phyloP scores from a whole-genome alignment of 2,113 vertebrate genomes.

The Nanger granti region DNA sequence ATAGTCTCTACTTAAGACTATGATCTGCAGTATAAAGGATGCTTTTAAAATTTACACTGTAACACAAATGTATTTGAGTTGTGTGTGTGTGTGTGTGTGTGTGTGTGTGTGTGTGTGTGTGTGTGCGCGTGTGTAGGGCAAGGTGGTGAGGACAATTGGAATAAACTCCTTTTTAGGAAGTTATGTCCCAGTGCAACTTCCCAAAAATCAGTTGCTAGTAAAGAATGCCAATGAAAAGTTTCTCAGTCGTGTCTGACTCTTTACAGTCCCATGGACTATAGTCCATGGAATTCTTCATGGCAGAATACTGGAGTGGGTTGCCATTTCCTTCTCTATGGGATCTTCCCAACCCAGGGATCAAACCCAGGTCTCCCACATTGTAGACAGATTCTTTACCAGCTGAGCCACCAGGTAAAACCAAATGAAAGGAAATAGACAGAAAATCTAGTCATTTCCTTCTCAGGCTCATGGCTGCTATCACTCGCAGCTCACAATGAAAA shows the following conservation, averaged over 20 bases:
- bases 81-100: neutral
- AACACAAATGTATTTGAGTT: neutral
- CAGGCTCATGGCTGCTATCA: neutral
- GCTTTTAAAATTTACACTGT: neutral
- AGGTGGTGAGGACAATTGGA: no score
- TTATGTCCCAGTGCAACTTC: neutral
- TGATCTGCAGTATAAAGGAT: neutral
- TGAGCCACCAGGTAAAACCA: neutral
- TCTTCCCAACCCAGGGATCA: neutral
- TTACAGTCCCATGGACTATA: neutral
- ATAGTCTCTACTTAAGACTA: neutral
- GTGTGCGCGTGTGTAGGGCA: neutral
- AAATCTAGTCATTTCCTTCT: neutral
- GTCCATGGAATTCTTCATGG: neutral
- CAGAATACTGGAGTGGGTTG: neutral
- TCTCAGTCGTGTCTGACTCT: neutral
- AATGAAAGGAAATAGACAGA: neutral
- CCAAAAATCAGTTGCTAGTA: neutral
- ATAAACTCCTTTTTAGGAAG: conserved; percentile 23
- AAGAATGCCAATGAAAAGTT: neutral
- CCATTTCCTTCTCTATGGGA: neutral
- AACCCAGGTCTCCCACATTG: neutral
- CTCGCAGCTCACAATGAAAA: neutral
- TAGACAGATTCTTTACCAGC: neutral
- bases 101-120: neutral